Evolutionary conservation across 2,888 invertebrate species (phyloP).

Genomic region (Xylota sylvarum): DNA sequence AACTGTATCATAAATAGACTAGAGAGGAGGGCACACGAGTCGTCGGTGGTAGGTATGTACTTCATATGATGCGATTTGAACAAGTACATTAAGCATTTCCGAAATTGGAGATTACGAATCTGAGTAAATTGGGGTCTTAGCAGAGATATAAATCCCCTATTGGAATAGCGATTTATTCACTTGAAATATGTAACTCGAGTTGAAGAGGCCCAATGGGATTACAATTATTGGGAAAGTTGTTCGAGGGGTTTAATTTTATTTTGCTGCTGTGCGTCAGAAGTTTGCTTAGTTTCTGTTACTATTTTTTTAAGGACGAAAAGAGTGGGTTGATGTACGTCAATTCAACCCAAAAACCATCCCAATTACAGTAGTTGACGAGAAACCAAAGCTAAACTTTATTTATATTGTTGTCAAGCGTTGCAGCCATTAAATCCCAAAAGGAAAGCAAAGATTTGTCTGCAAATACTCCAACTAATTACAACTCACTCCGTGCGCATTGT

Average conservation of each 20-base stretch:
- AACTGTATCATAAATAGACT: conserved; percentile 7
- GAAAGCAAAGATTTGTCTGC: neutral
- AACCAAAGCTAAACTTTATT: too few relatives aligned
- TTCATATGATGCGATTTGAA: conserved; percentile 26
- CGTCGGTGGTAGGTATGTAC: neutral
- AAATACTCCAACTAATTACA: conserved; percentile 27
- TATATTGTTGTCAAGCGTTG: neutral
- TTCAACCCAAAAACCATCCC: too few relatives aligned
- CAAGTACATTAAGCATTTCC: neutral
- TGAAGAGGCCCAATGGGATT: neutral
- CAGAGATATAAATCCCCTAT: neutral
- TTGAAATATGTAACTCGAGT: neutral
- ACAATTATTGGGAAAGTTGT: neutral
- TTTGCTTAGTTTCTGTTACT: neutral
- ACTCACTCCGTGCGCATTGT: conserved; percentile 6
- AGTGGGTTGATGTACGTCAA: too few relatives aligned
- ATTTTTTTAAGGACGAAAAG: too few relatives aligned
- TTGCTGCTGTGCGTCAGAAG: neutral
- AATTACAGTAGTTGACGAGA: too few relatives aligned
- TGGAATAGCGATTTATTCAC: neutral
- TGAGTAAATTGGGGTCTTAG: neutral
- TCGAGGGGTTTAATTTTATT: neutral
- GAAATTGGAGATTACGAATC: conserved; percentile 31
- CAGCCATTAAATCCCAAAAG: neutral
- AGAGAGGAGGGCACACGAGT: neutral